Conservation (phyloP, 2,113 vertebrate genomes). For the Ceyx margarethae region DNA sequence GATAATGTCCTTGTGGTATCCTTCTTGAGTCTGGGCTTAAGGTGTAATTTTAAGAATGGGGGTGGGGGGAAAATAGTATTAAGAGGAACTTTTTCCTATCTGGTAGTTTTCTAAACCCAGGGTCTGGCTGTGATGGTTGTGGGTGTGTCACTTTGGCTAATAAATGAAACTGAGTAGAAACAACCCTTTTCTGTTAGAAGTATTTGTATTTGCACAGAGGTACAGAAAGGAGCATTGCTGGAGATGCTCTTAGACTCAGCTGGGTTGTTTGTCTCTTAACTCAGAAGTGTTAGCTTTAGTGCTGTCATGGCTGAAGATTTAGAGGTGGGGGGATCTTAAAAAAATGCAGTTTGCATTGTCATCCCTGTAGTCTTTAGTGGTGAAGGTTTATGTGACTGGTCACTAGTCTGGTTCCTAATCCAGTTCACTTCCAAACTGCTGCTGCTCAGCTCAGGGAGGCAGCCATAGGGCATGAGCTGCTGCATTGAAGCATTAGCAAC, state of each 20-base stretch:
- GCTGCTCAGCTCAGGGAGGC: neutral
- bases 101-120: constrained; percentile 36
- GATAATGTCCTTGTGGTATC: neutral
- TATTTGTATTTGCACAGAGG: neutral
- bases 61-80: neutral
- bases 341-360: neutral
- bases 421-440: neutral
- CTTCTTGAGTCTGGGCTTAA: neutral
- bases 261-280: neutral
- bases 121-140: neutral
- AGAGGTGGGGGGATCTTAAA: neutral
- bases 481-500: neutral
- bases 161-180: neutral
- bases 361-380: rapidly evolving
- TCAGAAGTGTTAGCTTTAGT: neutral
- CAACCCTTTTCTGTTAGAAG: neutral
- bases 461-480: neutral
- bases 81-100: constrained; percentile 5
- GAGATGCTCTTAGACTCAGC: neutral
- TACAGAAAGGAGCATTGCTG: neutral
- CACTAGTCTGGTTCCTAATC: neutral
- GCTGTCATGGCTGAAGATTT: neutral
- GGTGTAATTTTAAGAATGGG: neutral
- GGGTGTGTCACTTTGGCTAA: neutral
- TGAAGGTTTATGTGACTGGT: neutral